Evolutionary conservation across 2,888 invertebrate species (phyloP).

Genomic region (Macrosoma leucophasiata): DNA sequence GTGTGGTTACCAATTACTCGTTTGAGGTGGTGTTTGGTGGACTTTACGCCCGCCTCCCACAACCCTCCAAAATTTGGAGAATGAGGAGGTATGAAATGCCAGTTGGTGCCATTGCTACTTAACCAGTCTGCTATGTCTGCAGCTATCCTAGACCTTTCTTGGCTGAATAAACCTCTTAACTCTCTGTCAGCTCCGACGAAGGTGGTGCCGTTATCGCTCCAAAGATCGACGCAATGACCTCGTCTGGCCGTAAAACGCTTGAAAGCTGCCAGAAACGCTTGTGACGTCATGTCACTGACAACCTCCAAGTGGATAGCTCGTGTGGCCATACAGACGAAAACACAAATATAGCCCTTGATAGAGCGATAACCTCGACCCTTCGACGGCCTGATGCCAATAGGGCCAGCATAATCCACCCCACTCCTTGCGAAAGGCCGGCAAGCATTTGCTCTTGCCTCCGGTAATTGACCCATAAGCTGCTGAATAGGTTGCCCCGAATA

Average conservation of each 20-base stretch:
- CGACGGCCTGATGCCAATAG: slow-evolving; percentile 10
- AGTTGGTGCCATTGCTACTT: slow-evolving; percentile 7
- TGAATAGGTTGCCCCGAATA: slow-evolving; percentile 6
- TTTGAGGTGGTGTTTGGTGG: slow-evolving; percentile 22
- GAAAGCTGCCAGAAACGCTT: slow-evolving; percentile 25
- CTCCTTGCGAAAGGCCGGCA: slow-evolving; percentile 10
- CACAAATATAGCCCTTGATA: slow-evolving; percentile 7
- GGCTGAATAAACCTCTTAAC: slow-evolving; percentile 11
- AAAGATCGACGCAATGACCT: slow-evolving; percentile 18
- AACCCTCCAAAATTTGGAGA: slow-evolving; percentile 20
- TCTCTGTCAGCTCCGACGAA: slow-evolving; percentile 24
- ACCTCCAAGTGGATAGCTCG: slow-evolving; percentile 29
- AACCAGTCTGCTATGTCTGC: slow-evolving; percentile 3
- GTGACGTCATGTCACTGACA: slow-evolving; percentile 27
- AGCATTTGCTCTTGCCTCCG: slow-evolving; percentile 10
- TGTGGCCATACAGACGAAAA: slow-evolving; percentile 22
- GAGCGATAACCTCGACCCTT: slow-evolving; percentile 15
- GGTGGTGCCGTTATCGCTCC: slow-evolving; percentile 28
- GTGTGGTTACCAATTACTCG: slow-evolving; percentile 22
- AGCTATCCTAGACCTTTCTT: slow-evolving; percentile 3
- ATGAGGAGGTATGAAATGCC: slow-evolving; percentile 20
- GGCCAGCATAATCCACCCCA: slow-evolving; percentile 18
- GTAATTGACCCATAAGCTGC: slow-evolving; percentile 17
- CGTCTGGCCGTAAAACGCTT: slow-evolving; percentile 18
- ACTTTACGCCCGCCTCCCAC: slow-evolving; percentile 8